Conservation (phyloP, 92 coral and sea anemone species). For the Siderastrea siderea region DNA sequence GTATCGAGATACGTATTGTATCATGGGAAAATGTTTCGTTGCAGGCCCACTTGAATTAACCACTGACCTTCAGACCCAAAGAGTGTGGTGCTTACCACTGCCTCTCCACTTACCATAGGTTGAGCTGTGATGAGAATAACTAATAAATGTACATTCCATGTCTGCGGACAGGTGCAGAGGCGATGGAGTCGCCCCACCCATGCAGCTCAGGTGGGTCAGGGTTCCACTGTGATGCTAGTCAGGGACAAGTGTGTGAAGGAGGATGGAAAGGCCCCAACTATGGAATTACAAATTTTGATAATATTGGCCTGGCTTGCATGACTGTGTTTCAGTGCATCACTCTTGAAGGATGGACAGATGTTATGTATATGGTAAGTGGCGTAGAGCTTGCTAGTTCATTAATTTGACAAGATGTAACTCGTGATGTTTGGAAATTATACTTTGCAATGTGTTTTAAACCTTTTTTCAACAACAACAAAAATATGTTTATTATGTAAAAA, state of each 20-base stretch:
- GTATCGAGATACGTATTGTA: too few species aligned
- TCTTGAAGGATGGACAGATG: constrained; percentile 99
- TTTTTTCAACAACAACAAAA: too few species aligned
- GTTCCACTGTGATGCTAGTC: constrained; percentile 76
- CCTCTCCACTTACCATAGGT: too few species aligned
- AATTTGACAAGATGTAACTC: not conserved
- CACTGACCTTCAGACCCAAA: too few species aligned
- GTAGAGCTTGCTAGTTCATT: not conserved
- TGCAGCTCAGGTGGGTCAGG: constrained; percentile 88
- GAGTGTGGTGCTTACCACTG: too few species aligned
- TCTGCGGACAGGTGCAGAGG: constrained; percentile 49
- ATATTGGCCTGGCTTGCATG: constrained; percentile 96
- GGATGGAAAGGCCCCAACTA: constrained; percentile 97
- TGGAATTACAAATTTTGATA: constrained; percentile 98
- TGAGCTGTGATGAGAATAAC: not conserved
- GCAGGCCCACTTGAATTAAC: too few species aligned
- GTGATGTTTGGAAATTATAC: too few species aligned
- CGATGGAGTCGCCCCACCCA: constrained; percentile 89
- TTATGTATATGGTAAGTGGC: constrained; percentile 90
- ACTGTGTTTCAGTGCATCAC: constrained; percentile 99
- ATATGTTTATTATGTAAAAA: too few species aligned
- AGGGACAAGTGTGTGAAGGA: constrained; percentile 87
- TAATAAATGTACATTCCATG: not conserved
- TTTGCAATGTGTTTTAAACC: too few species aligned
- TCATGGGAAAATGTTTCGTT: too few species aligned